These are phyloP conservation scores for Brachyopa scutellaris DNA, from an alignment of 2,888 invertebrate species.

Conservation along the genomic window DNA sequence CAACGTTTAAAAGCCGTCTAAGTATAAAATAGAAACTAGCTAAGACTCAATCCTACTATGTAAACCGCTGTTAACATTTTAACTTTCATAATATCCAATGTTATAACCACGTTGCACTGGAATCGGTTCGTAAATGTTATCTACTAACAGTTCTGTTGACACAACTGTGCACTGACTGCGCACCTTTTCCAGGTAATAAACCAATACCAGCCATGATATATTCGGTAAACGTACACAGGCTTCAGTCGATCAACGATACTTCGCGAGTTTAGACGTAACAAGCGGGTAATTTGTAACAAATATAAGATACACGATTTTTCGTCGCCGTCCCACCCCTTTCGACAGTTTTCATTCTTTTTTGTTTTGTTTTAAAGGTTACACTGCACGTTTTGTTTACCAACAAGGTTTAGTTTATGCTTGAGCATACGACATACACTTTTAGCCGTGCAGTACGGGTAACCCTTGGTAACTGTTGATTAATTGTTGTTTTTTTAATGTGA, in stretches of 20 bases:
- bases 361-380: constrained; percentile 53
- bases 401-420: constrained; percentile 28
- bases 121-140: constrained; percentile 33
- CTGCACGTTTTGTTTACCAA: constrained; percentile 67
- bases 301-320: constrained; percentile 20
- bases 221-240: constrained; percentile 32
- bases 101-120: constrained; percentile 24
- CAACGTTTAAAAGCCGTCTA: no score
- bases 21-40: no score
- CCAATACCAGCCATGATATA: constrained; percentile 36
- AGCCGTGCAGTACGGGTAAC: constrained; percentile 32
- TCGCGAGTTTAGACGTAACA: constrained; percentile 63
- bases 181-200: constrained; percentile 54
- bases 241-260: constrained; percentile 69
- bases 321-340: constrained; percentile 29
- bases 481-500: constrained; percentile 35
- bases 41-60: no score
- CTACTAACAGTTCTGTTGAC: neutral
- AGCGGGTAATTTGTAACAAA: constrained; percentile 54
- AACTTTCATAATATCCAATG: neutral
- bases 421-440: neutral
- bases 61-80: neutral
- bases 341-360: neutral
- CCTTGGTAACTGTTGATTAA: constrained; percentile 39
- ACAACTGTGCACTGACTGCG: constrained; percentile 48